Base-by-base conservation (phyloP, 2,113 vertebrate genomes). In the Xenopus laevis region DNA sequence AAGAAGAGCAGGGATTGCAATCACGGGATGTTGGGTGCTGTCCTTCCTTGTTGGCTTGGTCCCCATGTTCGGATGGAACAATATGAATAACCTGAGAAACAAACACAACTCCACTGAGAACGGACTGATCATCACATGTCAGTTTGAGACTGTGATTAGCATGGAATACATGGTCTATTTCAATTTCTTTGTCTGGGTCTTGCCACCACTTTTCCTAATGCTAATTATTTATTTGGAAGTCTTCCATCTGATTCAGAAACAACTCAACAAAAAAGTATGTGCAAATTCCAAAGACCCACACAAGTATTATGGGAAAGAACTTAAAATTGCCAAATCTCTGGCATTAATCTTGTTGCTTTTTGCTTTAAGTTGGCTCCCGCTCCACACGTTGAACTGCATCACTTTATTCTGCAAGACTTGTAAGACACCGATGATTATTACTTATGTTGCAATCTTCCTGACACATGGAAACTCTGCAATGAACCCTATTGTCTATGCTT, bases 111-210 rank as follows among this genome's bases (percentile, higher is more conserved):
- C 78, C 13, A 93, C 82, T 20, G 63, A 67, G 1, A 59, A 83
- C 0, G 88, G 91, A 27, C 82, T 86, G 0, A 45, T 91, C 79
- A 89, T 98, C 82, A 87, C 80, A 9, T 99, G 97, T 44, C 72
- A 87, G 84, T 99, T 98, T 3, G 96, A 96, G 89, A 93, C 89
- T 0, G 95, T 99, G 79, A 95, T 98, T 91, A 95, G 95, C 87
- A 98, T 98, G 97, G 86, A 98, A 78, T 99, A 98, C 85, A 99
- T 99, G 97, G 97, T 99, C 59, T 99, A 98, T 83, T 99, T 99
- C 86, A 99, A 98, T 87, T 99, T 99, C 85, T 97, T 98, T 0
- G 88, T 94, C 33, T 98, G 96, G 93, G 95, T 98, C 74, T 89
- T 99, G 62, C 94, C 94, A 0, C 96, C 97, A 0, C 87, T 99